Evolutionary conservation across 1,140 invertebrate genomes (phyloP).

Genomic region (Aricia agestis): DNA sequence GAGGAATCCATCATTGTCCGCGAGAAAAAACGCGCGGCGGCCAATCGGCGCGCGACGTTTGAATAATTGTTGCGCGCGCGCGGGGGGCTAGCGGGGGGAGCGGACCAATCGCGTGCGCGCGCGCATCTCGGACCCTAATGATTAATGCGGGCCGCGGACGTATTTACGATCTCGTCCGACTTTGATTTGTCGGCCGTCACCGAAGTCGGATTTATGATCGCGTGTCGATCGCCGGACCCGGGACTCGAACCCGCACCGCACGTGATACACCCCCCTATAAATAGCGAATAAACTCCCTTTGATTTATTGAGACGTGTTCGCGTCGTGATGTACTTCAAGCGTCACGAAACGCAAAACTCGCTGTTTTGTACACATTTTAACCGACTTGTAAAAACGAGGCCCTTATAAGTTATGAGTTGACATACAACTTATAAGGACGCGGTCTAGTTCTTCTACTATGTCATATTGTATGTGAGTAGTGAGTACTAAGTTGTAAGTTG

Average conservation of each 20-base stretch:
- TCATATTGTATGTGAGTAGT: no score
- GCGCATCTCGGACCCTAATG: slow-evolving; percentile 50
- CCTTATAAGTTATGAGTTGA: no score
- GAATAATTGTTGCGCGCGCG: slow-evolving; percentile 62
- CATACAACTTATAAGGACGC: no score
- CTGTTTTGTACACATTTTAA: not conserved
- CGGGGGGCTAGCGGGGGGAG: slow-evolving; percentile 26
- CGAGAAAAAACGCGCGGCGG: slow-evolving; percentile 47
- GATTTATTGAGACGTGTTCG: slow-evolving; percentile 22
- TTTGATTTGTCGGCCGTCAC: slow-evolving; percentile 62
- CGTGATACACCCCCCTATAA: slow-evolving; percentile 25
- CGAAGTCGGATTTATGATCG: slow-evolving; percentile 57
- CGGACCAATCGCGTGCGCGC: slow-evolving; percentile 54
- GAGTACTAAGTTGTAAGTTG: no score
- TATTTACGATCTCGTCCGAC: slow-evolving; percentile 54
- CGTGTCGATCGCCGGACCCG: slow-evolving; percentile 38
- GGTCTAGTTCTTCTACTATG: no score
- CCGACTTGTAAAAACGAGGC: no score
- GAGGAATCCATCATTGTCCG: slow-evolving; percentile 61
- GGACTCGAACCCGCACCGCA: slow-evolving; percentile 19
- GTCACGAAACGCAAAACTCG: slow-evolving; percentile 18
- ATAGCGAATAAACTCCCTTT: slow-evolving; percentile 29
- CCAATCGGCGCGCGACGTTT: slow-evolving; percentile 56
- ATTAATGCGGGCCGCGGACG: slow-evolving; percentile 55
- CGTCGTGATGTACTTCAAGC: slow-evolving; percentile 8